Percentiles rank a stretch among this genome's conserved stretches.
These are phyloP conservation scores for Mystacides longicornis DNA, from an alignment of 2,888 invertebrate species.

Conservation along the genomic window DNA sequence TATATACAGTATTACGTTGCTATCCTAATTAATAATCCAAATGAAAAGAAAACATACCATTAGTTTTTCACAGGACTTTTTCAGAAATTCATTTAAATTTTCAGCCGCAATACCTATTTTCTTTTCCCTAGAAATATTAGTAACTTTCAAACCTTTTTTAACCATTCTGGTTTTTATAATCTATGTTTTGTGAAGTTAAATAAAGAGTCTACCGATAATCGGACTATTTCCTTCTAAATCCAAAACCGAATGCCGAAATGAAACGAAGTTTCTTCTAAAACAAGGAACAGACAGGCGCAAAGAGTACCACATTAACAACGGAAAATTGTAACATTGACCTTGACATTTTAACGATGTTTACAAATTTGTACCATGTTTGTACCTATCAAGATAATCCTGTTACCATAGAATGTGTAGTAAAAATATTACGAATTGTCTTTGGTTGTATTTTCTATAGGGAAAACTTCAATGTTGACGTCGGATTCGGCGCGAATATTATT, in stretches of 20 bases:
- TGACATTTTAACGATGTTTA: constrained; percentile 17
- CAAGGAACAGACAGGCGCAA: background rate
- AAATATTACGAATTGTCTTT: too few relatives aligned
- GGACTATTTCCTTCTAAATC: background rate
- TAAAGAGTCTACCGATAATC: background rate
- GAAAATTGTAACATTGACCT: constrained; percentile 21
- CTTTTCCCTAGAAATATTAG: constrained; percentile 57
- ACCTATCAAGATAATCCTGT: too few relatives aligned
- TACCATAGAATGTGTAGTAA: too few relatives aligned
- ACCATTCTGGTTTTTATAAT: constrained; percentile 37
- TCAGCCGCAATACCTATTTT: constrained; percentile 66
- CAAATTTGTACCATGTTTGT: too few relatives aligned
- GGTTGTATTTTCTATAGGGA: too few relatives aligned
- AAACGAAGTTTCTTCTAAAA: background rate
- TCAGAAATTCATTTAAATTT: constrained; percentile 56
- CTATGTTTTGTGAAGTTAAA: background rate
- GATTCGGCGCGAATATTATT: too few relatives aligned
- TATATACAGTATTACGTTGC: background rate
- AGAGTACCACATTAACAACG: constrained; percentile 4
- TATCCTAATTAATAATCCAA: background rate
- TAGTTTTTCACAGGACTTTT: constrained; percentile 61
- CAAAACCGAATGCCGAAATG: background rate
- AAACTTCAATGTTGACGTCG: too few relatives aligned
- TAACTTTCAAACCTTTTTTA: constrained; percentile 66
- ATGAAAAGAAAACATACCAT: constrained; percentile 43